Evolutionary conservation across 2,797 vertebrate species (phyloP), one percentile per base, ranked within the genome.

Genomic region (Rachycentron canadum): DNA sequence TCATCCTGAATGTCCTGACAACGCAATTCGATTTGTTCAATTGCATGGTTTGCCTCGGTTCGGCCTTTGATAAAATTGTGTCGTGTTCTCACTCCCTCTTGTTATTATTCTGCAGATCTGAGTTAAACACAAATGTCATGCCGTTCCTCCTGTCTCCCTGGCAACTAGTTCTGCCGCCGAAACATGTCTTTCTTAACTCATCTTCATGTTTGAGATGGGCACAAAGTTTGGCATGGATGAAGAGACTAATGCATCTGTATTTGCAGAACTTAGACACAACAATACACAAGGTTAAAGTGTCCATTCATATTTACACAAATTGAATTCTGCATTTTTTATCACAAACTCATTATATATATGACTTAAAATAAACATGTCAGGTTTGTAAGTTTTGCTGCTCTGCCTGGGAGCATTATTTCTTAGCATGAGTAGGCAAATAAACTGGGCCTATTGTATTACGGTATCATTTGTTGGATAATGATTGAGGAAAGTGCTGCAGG

Each of bases 401-500:
- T 63, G 63, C 70, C 80, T 57, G 47, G 41, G 53, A 62, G 68
- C 65, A 3, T 34, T 74, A 25, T 69, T 47, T 65, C 81, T 76
- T 60, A 83, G 69, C 52, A 69, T 69, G 81, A 86, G 72, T 71
- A 62, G 73, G 75, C 76, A 74, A 86, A 84, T 86, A 73, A 86
- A 79, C 86, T 34, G 38, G 73, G 66, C 43, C 67, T 69, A 28
- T 87, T 91, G 72, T 88, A 49, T 76, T 85, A 56, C 65, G 56
- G 55, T 81, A 76, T 88, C 58, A 13, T 83, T 91, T 82, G 82
- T 79, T 86, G 76, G 81, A 80, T 91, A 89, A 91, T 91, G 86
- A 91, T 75, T 86, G 86, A 94, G 84, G 52, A 87, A 89, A 90
- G 81, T 49, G 90, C 92, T 91, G 76, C 83, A 78, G 89, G 92